Evolutionary conservation across 2,888 invertebrate species (phyloP).

Genomic region (Arrhopalites spinosus): DNA sequence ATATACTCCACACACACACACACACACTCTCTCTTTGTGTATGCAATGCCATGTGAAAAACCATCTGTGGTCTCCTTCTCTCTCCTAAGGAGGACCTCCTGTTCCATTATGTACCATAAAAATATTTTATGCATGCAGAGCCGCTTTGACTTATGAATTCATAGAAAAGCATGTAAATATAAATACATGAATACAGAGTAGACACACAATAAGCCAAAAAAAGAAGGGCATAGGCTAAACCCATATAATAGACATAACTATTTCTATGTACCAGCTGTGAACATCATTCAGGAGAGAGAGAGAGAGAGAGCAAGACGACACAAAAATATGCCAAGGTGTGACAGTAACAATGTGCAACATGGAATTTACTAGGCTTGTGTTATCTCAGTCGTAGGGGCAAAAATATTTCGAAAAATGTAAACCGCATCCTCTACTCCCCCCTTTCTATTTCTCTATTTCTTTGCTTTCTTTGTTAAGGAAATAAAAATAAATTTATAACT

Average conservation of each 20-base stretch:
- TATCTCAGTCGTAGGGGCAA: no score
- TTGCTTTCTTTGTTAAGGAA: no score
- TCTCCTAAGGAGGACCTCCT: not conserved
- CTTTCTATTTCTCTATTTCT: no score
- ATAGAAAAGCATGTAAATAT: conserved; percentile 10
- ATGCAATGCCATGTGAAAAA: not conserved
- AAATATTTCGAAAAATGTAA: no score
- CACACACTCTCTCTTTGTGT: no score
- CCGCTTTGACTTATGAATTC: conserved; percentile 1
- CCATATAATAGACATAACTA: not conserved
- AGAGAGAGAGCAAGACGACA: not conserved
- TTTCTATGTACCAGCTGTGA: not conserved
- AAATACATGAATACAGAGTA: conserved; percentile 10
- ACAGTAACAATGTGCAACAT: not conserved
- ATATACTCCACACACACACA: no score
- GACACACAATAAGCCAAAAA: not conserved
- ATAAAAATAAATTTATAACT: no score
- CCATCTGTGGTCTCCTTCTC: not conserved
- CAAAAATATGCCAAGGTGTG: not conserved
- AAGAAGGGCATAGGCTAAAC: not conserved
- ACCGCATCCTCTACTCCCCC: no score
- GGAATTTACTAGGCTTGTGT: no score
- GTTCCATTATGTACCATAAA: conserved; percentile 5
- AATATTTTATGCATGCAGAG: conserved; percentile 12
- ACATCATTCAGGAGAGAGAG: not conserved